Evolutionary conservation across 2,888 invertebrate species (phyloP).

Genomic region (Protonemura montana): DNA sequence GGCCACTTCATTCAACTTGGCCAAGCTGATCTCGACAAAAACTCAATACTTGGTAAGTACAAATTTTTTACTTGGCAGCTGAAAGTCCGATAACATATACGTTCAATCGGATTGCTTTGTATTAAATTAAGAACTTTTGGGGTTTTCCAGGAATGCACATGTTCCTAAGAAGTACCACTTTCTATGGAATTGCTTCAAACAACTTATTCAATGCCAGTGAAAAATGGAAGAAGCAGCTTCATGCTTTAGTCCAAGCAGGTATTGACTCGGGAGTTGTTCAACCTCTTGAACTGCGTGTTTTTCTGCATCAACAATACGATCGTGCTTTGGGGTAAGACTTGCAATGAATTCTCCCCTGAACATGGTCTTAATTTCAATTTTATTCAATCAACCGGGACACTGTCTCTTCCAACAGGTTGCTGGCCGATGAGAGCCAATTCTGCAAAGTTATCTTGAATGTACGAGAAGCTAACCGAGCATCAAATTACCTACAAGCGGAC

Average conservation of each 20-base stretch:
- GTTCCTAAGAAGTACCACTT: slow-evolving; percentile 65
- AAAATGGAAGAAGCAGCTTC: slow-evolving; percentile 61
- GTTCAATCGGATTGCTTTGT: neutral
- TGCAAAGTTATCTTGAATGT: slow-evolving; percentile 26
- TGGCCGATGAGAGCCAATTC: slow-evolving; percentile 22
- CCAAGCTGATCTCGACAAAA: slow-evolving; percentile 66
- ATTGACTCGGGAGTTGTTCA: slow-evolving; percentile 63
- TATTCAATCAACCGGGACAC: neutral
- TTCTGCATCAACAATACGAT: slow-evolving; percentile 29
- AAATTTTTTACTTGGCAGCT: neutral
- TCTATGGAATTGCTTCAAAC: slow-evolving; percentile 68
- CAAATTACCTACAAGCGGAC: neutral
- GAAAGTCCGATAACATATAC: neutral
- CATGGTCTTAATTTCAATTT: neutral
- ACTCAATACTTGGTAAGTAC: slow-evolving; percentile 61
- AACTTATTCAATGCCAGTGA: slow-evolving; percentile 62
- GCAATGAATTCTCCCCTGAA: neutral
- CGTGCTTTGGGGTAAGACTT: slow-evolving; percentile 26
- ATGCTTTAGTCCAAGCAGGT: slow-evolving; percentile 61
- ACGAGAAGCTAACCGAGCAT: slow-evolving; percentile 27
- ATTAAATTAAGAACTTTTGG: neutral
- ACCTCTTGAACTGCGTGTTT: slow-evolving; percentile 62
- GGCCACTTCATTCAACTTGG: slow-evolving; percentile 69
- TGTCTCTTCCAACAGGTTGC: neutral
- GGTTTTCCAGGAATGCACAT: slow-evolving; percentile 63